A percentile compares a stretch with the other conserved stretches of the same genome.
These are phyloP conservation scores for Strongylocentrotus purpuratus DNA, from an alignment of 35 echinoderm and acorn worm genomes.

Conservation along the genomic window DNA sequence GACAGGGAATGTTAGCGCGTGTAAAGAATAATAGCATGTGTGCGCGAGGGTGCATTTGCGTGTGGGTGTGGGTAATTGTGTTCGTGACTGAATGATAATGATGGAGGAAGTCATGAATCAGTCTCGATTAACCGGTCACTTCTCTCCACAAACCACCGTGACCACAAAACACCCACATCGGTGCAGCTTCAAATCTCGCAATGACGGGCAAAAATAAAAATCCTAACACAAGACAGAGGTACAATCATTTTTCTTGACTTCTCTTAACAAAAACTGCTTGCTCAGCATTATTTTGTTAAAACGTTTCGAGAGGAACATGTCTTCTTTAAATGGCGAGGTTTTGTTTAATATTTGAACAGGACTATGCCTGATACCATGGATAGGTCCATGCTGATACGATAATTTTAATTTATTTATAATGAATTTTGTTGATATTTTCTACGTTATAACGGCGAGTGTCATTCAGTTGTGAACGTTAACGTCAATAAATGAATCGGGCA, in stretches of 20 bases:
- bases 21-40: too few species aligned
- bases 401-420: too few species aligned
- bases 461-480: too few species aligned
- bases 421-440: too few species aligned
- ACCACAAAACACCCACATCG: slow-evolving; percentile 1
- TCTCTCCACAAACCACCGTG: background rate
- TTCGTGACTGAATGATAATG: background rate
- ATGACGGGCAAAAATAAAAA: background rate
- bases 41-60: background rate
- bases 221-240: background rate
- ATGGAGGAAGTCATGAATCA: slow-evolving; percentile 2
- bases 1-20: too few species aligned
- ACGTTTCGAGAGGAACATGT: too few species aligned
- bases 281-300: background rate
- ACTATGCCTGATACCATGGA: too few species aligned
- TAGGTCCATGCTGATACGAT: too few species aligned
- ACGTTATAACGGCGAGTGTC: too few species aligned
- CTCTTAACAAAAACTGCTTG: background rate
- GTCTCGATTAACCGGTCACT: background rate
- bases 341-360: too few species aligned
- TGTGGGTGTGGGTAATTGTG: background rate
- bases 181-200: background rate
- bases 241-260: background rate
- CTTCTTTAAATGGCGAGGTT: too few species aligned
- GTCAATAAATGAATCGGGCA: too few species aligned